Conservation (phyloP, 1,140 invertebrate genomes). For the Ruditapes philippinarum region DNA sequence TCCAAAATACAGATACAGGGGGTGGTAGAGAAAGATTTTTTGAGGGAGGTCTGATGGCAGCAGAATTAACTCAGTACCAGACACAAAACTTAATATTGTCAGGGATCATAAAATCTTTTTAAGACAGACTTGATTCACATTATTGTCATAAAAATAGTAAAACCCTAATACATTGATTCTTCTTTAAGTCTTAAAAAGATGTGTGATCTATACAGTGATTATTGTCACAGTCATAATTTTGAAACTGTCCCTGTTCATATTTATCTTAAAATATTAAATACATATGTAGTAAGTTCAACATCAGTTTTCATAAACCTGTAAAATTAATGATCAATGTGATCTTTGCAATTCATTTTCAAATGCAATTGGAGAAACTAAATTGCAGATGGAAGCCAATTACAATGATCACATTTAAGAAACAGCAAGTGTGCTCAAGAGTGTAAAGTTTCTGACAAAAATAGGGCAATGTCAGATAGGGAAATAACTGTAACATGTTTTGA, state of each 20-base stretch:
- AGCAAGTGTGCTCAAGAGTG: neutral
- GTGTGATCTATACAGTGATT: constrained; percentile 11
- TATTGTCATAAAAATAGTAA: neutral
- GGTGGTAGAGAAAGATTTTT: neutral
- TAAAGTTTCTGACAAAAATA: constrained; percentile 32
- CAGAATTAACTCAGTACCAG: neutral
- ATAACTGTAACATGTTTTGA: constrained; percentile 44
- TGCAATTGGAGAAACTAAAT: neutral
- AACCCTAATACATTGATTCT: constrained; percentile 39
- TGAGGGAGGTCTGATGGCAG: constrained; percentile 4
- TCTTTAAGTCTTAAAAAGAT: neutral
- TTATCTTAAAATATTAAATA: constrained; percentile 22
- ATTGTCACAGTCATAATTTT: neutral
- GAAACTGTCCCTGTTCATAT: neutral
- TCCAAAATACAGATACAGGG: neutral
- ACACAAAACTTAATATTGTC: neutral
- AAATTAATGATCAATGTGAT: constrained; percentile 47
- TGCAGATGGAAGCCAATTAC: neutral
- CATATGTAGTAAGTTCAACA: constrained; percentile 33
- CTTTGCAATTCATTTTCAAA: constrained; percentile 13
- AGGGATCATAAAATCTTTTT: constrained; percentile 1
- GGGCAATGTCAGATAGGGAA: neutral
- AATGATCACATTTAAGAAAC: constrained; percentile 29
- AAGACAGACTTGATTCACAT: constrained; percentile 6
- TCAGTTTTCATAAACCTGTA: constrained; percentile 18